Evolutionary conservation across 2,888 invertebrate species (phyloP), one percentile per base, ranked within the genome.

Genomic region (Agonopterix arenella): DNA sequence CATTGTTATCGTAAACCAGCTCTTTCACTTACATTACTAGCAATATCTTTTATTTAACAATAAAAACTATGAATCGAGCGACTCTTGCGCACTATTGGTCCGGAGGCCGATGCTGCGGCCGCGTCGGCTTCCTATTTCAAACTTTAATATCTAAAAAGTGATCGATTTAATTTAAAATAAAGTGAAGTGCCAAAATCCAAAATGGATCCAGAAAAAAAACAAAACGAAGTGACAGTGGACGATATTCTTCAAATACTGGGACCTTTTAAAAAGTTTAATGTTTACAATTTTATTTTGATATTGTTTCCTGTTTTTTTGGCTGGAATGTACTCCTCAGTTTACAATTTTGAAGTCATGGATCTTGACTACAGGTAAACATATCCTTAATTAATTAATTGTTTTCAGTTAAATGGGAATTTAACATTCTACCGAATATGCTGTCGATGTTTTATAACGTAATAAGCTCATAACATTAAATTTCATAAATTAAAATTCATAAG

Each of bases 271-370:
- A 78, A 64, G 54, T 89, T 86, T 51, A 88, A 89, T 66, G 54
- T 84, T 50, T 78, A 64, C 10, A 86, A 73, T 70, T 85, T 75
- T 53, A 44, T 76, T 8, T 64, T 88, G 37, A 82, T 89, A 44
- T 64, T 89, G 56, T 76, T 88, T 37, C 88, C 89, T 38, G 84
- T 89, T 47, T 76, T 80, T 58, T 61, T 84, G 46, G 75, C 84
- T 48, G 89, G 89, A 49, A 84, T 86, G 76, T 88, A 89, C 45
- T 73, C 88, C 0, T 88, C 88, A 1, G 86, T 89, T 47, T 89
- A 84, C 52, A 88, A 88, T 57, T 89, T 89, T 57, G 89, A 89
- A 70, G 77, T 80, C 1, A 79, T 88, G 80, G 88, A 89, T 68
- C 63, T 88, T 1, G 73, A 77, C 54, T 89, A 89, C 60, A 83